Conservation (phyloP, 2,888 invertebrate genomes). For the Euplagia quadripunctaria region DNA sequence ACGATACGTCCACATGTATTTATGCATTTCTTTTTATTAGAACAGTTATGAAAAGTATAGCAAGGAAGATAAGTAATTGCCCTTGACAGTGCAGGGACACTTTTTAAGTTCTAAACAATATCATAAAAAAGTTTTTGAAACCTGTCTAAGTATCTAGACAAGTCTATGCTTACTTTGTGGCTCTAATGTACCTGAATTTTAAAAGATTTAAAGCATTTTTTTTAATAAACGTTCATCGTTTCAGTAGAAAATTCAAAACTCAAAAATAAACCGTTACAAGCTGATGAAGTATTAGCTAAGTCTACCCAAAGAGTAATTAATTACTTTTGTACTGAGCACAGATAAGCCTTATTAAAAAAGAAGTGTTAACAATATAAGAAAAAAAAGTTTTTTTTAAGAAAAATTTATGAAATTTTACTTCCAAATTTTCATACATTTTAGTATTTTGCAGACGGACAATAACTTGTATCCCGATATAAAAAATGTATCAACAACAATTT, state of each 20-base stretch:
- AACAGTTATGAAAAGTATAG: too few species aligned
- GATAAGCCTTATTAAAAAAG: conserved; percentile 10
- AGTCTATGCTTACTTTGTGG: too few species aligned
- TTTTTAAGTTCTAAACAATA: too few species aligned
- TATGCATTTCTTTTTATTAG: too few species aligned
- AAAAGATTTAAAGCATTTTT: background rate
- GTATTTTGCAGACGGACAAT: conserved; percentile 1
- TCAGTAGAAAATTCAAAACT: background rate
- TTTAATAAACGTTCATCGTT: background rate
- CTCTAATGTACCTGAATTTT: background rate
- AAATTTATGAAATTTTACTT: background rate
- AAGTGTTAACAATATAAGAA: conserved; percentile 11
- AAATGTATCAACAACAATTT: too few species aligned
- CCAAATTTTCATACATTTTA: background rate
- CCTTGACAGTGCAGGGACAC: too few species aligned
- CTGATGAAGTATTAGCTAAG: background rate
- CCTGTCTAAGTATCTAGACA: too few species aligned
- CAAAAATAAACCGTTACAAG: background rate
- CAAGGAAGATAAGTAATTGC: too few species aligned
- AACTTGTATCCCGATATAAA: too few species aligned
- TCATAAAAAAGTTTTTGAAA: too few species aligned
- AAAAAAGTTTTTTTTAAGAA: background rate
- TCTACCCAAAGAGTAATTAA: conserved; percentile 4
- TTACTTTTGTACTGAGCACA: conserved; percentile 12
- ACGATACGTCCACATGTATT: too few species aligned